A percentile compares a stretch with the other conserved stretches of the same genome.
These are phyloP conservation scores for Forbesichthys agassizii DNA, from an alignment of 2,113 vertebrate species.

Conservation along the genomic window DNA sequence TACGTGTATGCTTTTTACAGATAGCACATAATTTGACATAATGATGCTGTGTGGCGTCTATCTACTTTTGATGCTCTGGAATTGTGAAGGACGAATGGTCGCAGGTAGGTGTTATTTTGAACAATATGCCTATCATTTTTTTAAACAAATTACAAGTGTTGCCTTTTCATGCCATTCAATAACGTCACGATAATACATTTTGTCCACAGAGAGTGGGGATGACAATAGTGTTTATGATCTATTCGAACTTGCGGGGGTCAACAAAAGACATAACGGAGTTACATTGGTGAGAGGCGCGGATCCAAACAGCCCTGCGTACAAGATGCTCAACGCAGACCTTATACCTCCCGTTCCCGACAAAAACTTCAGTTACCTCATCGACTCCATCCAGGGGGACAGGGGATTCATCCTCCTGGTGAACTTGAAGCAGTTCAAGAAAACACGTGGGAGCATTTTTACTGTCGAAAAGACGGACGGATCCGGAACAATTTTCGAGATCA, in stretches of 20 bases:
- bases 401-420: constrained; percentile 93
- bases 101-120: constrained; percentile 83
- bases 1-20: constrained; percentile 32
- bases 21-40: constrained; percentile 28
- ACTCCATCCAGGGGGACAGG: constrained; percentile 88
- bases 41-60: constrained; percentile 82
- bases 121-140: background rate
- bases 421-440: constrained; percentile 89
- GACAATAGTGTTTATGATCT: constrained; percentile 92
- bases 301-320: constrained; percentile 90
- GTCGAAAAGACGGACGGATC: constrained; percentile 87
- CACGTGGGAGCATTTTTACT: constrained; percentile 84
- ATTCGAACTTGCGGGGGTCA: constrained; percentile 83
- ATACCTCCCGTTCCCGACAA: constrained; percentile 88
- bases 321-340: constrained; percentile 87
- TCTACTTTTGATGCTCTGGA: constrained; percentile 77
- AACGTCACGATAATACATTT: background rate
- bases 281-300: constrained; percentile 88
- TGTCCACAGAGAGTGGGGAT: constrained; percentile 83
- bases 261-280: constrained; percentile 82
- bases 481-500: constrained; percentile 88
- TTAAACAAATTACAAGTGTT: background rate
- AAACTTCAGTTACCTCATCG: constrained; percentile 90
- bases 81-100: constrained; percentile 72
- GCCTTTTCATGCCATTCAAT: background rate